Conservation (phyloP, 2,113 vertebrate species). For the Austrofundulus limnaeus region DNA sequence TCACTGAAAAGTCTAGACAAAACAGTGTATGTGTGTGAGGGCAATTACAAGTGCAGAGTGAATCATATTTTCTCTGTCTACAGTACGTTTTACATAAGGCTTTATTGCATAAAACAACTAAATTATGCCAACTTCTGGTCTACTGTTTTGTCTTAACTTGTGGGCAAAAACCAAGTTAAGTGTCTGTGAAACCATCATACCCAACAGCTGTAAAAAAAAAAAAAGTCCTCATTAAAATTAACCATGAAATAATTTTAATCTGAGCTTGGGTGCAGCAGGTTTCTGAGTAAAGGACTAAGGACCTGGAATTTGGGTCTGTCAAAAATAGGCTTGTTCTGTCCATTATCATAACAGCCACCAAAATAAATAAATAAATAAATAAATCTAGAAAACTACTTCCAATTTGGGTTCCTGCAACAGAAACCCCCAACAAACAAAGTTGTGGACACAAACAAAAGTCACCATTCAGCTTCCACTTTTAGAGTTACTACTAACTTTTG, state of each 20-base stretch:
- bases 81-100: conserved; percentile 59
- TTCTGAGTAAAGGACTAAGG: conserved; percentile 71
- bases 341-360: conserved; percentile 45
- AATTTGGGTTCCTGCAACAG: conserved; percentile 17
- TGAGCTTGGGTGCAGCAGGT: conserved; percentile 64
- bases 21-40: conserved; percentile 46
- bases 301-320: conserved; percentile 63
- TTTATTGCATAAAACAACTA: conserved; percentile 69
- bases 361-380: conserved; percentile 70
- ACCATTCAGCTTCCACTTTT: conserved; percentile 75
- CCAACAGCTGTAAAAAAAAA: conserved; percentile 72
- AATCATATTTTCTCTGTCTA: conserved; percentile 61
- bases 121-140: conserved; percentile 63
- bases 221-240: conserved; percentile 76
- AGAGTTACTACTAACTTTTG: conserved; percentile 81
- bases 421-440: conserved; percentile 38
- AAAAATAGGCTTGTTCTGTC: conserved; percentile 60
- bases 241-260: conserved; percentile 68
- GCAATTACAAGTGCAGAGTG: conserved; percentile 51
- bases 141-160: conserved; percentile 54
- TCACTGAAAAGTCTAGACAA: conserved; percentile 65
- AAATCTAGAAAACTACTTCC: conserved; percentile 53
- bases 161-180: conserved; percentile 65
- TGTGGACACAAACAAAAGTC: conserved; percentile 52
- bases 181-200: conserved; percentile 70